A percentile compares a stretch with the other conserved stretches of the same genome.
Evolutionary conservation across 2,797 vertebrate genomes (phyloP).

Genomic region (Sebastes oblongus): DNA sequence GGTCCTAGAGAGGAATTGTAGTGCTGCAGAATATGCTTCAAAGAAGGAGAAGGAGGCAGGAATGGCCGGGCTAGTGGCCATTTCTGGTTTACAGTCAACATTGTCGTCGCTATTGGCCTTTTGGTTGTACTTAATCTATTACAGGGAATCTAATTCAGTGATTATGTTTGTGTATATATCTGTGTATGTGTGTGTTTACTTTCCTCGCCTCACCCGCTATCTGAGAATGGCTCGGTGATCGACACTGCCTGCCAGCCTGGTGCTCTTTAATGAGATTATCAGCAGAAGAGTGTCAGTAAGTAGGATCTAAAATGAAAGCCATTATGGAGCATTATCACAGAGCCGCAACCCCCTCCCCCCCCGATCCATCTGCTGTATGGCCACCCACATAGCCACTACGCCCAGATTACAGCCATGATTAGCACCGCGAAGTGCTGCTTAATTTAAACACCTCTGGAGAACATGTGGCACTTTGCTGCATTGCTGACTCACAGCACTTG

Average conservation of each 20-base stretch:
- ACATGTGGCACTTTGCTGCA: conserved; percentile 77
- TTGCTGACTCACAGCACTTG: conserved; percentile 54
- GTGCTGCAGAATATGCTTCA: conserved; percentile 33
- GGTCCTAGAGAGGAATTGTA: conserved; percentile 49
- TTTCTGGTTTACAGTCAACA: conserved; percentile 14
- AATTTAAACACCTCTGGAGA: conserved; percentile 85
- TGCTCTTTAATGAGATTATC: conserved; percentile 88
- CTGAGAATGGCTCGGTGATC: conserved; percentile 58
- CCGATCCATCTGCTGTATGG: conserved; percentile 82
- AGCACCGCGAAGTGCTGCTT: conserved; percentile 82
- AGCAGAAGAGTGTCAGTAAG: conserved; percentile 88
- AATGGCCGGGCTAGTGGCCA: conserved; percentile 2
- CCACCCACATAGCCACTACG: conserved; percentile 84
- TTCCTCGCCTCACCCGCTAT: conserved; percentile 15
- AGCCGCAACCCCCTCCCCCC: conserved; percentile 44
- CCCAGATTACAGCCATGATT: conserved; percentile 85
- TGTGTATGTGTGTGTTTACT: conserved; percentile 39
- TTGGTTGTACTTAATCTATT: conserved; percentile 21
- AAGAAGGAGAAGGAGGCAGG: conserved; percentile 19
- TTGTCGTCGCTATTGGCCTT: conserved; percentile 7
- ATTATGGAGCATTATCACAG: conserved; percentile 88
- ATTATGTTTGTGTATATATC: conserved; percentile 28
- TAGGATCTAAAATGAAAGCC: conserved; percentile 89
- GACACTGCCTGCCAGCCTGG: conserved; percentile 62
- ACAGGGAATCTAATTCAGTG: conserved; percentile 26